phyloP scores from a whole-genome alignment of 2,888 invertebrate species.

The Apamea anceps region DNA sequence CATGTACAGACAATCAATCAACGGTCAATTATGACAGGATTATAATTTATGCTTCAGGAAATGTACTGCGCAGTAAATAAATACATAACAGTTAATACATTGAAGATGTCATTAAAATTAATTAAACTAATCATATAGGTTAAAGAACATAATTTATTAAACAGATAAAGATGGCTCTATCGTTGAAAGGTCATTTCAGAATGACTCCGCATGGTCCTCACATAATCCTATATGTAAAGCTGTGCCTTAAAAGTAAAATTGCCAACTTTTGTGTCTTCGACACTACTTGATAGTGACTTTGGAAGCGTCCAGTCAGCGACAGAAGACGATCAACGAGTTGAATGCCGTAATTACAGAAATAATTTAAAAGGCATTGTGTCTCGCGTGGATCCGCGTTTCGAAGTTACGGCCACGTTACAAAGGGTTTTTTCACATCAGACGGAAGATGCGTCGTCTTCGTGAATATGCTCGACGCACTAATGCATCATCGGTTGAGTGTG shows the following conservation, averaged over 20 bases:
- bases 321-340: background rate
- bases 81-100: constrained; percentile 7
- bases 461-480: background rate
- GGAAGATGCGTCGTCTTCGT: background rate
- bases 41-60: constrained; percentile 24
- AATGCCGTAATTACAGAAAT: too few species aligned
- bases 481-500: background rate
- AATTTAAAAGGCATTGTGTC: too few species aligned
- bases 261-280: background rate
- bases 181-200: background rate
- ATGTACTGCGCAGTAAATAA: constrained; percentile 10
- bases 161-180: background rate
- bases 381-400: background rate
- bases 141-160: constrained; percentile 18
- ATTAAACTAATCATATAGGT: background rate
- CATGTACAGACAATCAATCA: background rate
- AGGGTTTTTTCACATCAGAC: background rate
- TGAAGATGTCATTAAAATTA: constrained; percentile 1
- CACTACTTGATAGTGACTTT: background rate
- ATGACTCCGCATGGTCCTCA: background rate
- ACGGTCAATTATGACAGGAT: constrained; percentile 11
- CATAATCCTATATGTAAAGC: background rate
- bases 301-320: background rate
- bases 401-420: too few species aligned
- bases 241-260: background rate